Evolutionary conservation across 2,888 invertebrate genomes (phyloP), one percentile per base, ranked within the genome.

Genomic region (Pterobdella sp.): DNA sequence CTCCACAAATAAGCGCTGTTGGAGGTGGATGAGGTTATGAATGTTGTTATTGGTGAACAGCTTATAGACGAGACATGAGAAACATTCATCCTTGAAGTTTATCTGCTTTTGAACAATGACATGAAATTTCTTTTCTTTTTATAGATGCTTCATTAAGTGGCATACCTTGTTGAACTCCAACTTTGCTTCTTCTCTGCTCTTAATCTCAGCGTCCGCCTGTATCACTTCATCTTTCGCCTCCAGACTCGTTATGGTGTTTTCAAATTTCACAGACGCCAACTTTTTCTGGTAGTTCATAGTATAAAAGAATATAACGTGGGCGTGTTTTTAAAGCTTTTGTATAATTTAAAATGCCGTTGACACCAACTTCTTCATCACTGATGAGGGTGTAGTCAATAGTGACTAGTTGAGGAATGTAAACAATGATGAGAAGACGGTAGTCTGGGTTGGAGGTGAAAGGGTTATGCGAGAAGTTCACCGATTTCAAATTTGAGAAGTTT

Each of bases 311-410:
- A 7, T 26, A 7, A 63, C n/a, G 31, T 63, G 4, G 7, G n/a
- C 31, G n/a, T 63, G 10, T 26, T 14, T 26, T 63, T 7, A 63
- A 14, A 14, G 7, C 10, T 63, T 63, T 63, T n/a, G 4, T 63
- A 26, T 63, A 63, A 29, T 63, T 63, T 26, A 14, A 14, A 14
- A 7, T 63, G 7, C 31, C 7, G 10, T n/a, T 63, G 7, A 14
- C n/a, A 63, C 52, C 26, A 56, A 71, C 71, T 63, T 71, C 63
- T 32, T 32, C 71, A n/a, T 31, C 35, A 34, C 60, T 71, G 34
- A 93, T 84, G 75, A 88, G 86, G 79, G 87, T 87, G 80, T 92
- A 92, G 80, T 91, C 90, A 72, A 91, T 87, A 81, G 90, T 91
- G 0, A 88, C 87, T 14, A 92, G 85, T 79, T 88, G 87, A 0